Evolutionary conservation across 2,888 invertebrate genomes (phyloP).

Genomic region (Pachymerium ferrugineum): DNA sequence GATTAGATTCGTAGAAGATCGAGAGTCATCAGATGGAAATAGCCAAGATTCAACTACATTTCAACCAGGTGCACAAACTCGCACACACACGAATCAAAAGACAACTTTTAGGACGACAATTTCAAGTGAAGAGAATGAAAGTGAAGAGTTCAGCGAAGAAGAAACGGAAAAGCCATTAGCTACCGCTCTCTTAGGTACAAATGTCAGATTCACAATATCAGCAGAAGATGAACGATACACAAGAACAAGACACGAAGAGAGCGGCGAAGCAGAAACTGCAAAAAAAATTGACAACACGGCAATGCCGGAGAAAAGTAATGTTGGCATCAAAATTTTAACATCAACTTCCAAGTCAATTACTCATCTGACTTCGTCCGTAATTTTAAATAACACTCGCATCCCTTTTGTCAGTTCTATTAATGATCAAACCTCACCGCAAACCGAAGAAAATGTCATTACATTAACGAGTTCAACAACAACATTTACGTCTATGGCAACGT

Average conservation of each 20-base stretch:
- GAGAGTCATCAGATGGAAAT: not conserved
- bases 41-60: too few species aligned
- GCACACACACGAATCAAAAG: not conserved
- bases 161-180: not conserved
- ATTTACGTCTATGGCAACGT: not conserved
- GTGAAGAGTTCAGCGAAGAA: not conserved
- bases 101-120: not conserved
- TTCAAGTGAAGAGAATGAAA: not conserved
- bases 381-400: too few species aligned
- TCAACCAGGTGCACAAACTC: too few species aligned
- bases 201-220: conserved; percentile 15
- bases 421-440: not conserved
- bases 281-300: not conserved
- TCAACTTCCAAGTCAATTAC: not conserved
- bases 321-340: not conserved
- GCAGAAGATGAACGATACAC: not conserved
- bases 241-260: not conserved
- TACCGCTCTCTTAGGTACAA: not conserved
- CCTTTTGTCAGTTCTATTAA: too few species aligned
- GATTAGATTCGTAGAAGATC: not conserved
- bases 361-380: not conserved
- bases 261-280: not conserved
- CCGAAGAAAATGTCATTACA: not conserved
- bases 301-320: not conserved
- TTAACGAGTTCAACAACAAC: not conserved